These are phyloP conservation scores for Littorina saxatilis DNA, from an alignment of 1,140 invertebrate genomes.

Conservation along the genomic window DNA sequence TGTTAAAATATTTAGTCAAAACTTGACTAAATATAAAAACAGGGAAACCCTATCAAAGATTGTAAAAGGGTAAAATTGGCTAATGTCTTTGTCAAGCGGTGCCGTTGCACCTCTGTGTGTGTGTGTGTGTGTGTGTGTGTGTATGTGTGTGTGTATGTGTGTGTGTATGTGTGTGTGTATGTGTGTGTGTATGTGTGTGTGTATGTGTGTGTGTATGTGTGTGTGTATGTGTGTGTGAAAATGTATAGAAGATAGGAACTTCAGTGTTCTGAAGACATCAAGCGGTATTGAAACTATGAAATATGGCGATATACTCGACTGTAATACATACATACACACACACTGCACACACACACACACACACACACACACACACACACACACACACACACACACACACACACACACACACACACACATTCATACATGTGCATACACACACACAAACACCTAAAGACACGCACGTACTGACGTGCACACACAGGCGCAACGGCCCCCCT, in stretches of 20 bases:
- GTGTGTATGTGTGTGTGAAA: not conserved
- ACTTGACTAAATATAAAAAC: no score
- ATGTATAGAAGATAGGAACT: not conserved
- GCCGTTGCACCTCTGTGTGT: not conserved
- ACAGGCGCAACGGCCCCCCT: not conserved
- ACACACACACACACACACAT: no score
- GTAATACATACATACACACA: not conserved
- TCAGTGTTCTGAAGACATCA: not conserved
- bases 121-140: conserved; percentile 23
- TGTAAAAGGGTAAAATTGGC: not conserved
- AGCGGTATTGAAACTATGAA: not conserved
- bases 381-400: conserved; percentile 5
- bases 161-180: not conserved
- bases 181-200: conserved; percentile 6
- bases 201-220: not conserved
- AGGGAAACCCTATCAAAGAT: not conserved
- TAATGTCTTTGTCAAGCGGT: not conserved
- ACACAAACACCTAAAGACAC: no score
- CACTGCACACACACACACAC: no score
- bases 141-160: conserved; percentile 28
- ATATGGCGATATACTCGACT: not conserved
- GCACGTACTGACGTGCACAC: not conserved
- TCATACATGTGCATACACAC: no score
- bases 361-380: conserved; percentile 24
- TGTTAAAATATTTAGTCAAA: no score